phyloP scores from a whole-genome alignment of 1,140 invertebrate species.

The Stegodyphus mimosarum region DNA sequence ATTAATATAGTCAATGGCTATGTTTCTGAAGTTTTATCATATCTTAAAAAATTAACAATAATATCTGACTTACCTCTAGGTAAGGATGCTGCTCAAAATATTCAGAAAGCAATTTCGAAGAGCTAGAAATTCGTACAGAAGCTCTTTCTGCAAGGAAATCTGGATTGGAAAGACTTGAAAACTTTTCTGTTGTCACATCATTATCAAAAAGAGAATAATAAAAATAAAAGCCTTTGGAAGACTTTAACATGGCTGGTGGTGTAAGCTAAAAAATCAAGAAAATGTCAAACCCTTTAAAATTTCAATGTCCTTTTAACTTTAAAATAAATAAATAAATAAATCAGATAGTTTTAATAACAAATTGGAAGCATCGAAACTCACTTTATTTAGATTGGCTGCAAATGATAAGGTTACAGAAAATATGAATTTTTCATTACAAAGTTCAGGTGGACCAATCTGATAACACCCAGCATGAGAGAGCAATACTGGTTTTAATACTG shows the following conservation, averaged over 20 bases:
- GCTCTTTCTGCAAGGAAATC: slow-evolving; percentile 70
- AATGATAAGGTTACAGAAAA: slow-evolving; percentile 69
- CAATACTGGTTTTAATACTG: slow-evolving; percentile 67
- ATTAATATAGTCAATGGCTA: too few species aligned
- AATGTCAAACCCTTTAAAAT: too few species aligned
- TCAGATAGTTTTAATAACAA: not conserved
- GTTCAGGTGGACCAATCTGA: slow-evolving; percentile 68
- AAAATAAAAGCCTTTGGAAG: slow-evolving; percentile 68
- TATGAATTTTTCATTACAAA: slow-evolving; percentile 67
- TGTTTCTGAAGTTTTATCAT: too few species aligned
- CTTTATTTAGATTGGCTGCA: slow-evolving; percentile 69
- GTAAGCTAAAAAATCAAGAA: slow-evolving; percentile 27
- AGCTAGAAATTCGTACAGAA: slow-evolving; percentile 68
- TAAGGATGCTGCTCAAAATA: slow-evolving; percentile 69
- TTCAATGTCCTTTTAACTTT: too few species aligned
- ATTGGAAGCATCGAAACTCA: slow-evolving; percentile 52
- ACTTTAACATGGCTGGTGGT: slow-evolving; percentile 46
- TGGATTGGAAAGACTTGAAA: slow-evolving; percentile 68
- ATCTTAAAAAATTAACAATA: too few species aligned
- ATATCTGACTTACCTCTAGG: slow-evolving; percentile 63
- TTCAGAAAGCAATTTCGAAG: slow-evolving; percentile 66
- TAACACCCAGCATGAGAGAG: slow-evolving; percentile 69
- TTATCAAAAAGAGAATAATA: slow-evolving; percentile 70
- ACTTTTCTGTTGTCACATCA: slow-evolving; percentile 69
- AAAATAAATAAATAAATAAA: not conserved